A percentile compares a stretch with the other conserved stretches of the same genome.
phyloP scores from a whole-genome alignment of 2,797 vertebrate species.

The Heterohyrax brucei region DNA sequence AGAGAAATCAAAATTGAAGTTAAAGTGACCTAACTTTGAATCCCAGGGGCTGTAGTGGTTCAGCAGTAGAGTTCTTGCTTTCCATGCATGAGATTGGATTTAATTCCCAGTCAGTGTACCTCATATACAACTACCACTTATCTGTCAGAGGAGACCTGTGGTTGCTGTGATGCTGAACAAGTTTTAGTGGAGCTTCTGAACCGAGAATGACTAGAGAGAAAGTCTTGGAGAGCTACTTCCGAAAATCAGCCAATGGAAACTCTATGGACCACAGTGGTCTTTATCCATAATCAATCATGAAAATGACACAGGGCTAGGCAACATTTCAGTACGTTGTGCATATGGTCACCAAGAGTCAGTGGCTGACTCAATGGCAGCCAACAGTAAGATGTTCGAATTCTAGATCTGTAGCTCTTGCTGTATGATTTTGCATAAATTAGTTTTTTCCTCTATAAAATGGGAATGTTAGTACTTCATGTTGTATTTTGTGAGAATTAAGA shows the following conservation, averaged over 20 bases:
- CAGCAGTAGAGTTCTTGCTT: background rate
- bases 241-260: background rate
- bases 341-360: background rate
- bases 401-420: background rate
- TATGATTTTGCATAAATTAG: background rate
- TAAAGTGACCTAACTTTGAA: background rate
- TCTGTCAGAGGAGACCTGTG: background rate
- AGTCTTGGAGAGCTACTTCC: background rate
- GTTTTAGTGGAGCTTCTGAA: background rate
- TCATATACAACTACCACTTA: background rate
- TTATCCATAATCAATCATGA: background rate
- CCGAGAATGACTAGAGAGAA: background rate
- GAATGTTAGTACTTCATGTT: background rate
- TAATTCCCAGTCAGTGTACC: background rate
- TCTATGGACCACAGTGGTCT: background rate
- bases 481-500: slow-evolving; percentile 18
- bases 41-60: background rate
- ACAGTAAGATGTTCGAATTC: background rate
- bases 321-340: background rate
- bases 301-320: background rate
- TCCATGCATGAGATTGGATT: background rate
- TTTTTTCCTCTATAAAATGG: slow-evolving; percentile 39
- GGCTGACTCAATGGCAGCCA: background rate
- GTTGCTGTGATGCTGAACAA: background rate
- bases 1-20: background rate